Evolutionary conservation across 2,888 invertebrate species (phyloP), one percentile per base, ranked within the genome.

Genomic region (Euspilapteryx auroguttella): DNA sequence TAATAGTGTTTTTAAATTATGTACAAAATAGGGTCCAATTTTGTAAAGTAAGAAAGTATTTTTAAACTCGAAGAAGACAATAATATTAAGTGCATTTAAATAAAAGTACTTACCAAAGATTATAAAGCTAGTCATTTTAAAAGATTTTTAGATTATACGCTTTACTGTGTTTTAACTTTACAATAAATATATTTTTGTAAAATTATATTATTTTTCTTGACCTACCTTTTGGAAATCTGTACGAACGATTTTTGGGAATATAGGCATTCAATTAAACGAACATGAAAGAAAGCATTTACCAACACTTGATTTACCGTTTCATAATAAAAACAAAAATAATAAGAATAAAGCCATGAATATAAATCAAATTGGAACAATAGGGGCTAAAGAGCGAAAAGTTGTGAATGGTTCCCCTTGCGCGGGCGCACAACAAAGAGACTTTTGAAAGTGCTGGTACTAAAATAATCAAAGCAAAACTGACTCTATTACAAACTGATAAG

Each of bases 301-400:
- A 43, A 48, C 64, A 66, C 62, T 57, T 69, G 69, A 68, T 69
- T 65, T 61, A 58, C 51, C 55, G 55, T n/a, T n/a, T n/a, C n/a
- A n/a, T n/a, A n/a, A n/a, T n/a, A n/a, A n/a, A n/a, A 45, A 44
- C 37, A 45, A 45, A 61, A 62, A 69, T 64, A 68, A 66, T 69
- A 66, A 53, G 50, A 63, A 58, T 51, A 55, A 49, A 47, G 50
- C 52, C 56, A 75, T 75, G 73, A 75, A 75, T 75, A 73, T 75
- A 75, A 73, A 75, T 75, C 75, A 73, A 69, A 73, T 57, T 50
- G 58, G 69, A 65, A 75, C 73, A 75, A 75, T 58, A 50, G 42
- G 37, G 42, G 52, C 54, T 73, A 75, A 73, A 75, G 68, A 75
- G 69, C 71, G 69, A 71, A 68, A 65, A 71, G 56, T 69, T 61